phyloP scores from a whole-genome alignment of 2,888 invertebrate species.

The Lysandra bellargus region DNA sequence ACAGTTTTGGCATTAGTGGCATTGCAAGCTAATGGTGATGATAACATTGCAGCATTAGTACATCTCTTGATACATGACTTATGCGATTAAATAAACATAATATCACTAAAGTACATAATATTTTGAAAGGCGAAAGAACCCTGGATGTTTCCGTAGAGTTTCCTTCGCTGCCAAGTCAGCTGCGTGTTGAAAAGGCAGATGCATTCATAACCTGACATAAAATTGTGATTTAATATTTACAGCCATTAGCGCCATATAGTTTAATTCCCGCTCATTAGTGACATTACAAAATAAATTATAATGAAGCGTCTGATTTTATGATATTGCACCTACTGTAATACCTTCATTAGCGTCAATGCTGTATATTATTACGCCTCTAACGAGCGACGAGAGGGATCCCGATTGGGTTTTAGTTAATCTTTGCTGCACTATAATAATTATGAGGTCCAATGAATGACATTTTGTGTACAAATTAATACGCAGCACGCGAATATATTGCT shows the following conservation, averaged over 20 bases:
- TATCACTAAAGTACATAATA: neutral
- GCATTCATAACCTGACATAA: neutral
- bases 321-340: constrained; percentile 14
- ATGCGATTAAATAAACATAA: neutral
- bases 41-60: neutral
- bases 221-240: constrained; percentile 19
- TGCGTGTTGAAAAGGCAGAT: neutral
- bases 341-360: constrained; percentile 27
- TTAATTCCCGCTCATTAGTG: constrained; percentile 26
- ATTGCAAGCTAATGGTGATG: neutral
- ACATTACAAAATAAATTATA: constrained; percentile 30
- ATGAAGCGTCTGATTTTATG: constrained; percentile 27
- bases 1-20: neutral
- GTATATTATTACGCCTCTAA: constrained; percentile 25
- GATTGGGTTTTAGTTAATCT: constrained; percentile 26
- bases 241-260: neutral
- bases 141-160: neutral
- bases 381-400: neutral
- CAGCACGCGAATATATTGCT: neutral
- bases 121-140: neutral
- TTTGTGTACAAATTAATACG: constrained; percentile 11
- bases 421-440: constrained; percentile 22
- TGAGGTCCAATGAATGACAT: constrained; percentile 23
- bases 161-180: neutral
- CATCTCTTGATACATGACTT: neutral